These are phyloP conservation scores for Shinisaurus crocodilurus DNA, from an alignment of 2,113 vertebrate genomes.

Conservation along the genomic window DNA sequence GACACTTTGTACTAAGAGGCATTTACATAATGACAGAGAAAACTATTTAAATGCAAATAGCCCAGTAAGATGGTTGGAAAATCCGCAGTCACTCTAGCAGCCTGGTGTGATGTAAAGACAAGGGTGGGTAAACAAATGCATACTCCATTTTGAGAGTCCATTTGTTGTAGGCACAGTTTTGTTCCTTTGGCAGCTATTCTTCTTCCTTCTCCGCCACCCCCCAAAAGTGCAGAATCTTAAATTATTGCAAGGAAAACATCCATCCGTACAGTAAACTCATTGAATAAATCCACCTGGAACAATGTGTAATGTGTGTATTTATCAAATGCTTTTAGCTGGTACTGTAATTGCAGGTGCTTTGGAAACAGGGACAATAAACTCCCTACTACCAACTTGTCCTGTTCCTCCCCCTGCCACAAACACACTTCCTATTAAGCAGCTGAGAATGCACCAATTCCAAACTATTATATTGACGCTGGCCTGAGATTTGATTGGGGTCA, in stretches of 20 bases:
- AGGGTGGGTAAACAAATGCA: constrained; percentile 66
- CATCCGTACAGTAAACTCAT: constrained; percentile 9
- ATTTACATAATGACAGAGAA: constrained; percentile 77
- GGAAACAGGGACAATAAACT: background rate
- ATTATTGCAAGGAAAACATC: background rate
- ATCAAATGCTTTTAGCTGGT: constrained; percentile 13
- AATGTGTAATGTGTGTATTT: background rate
- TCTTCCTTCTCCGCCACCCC: constrained; percentile 15
- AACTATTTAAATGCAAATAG: constrained; percentile 81
- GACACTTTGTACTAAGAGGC: constrained; percentile 64
- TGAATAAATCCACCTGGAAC: constrained; percentile 14
- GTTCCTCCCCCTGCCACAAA: no score
- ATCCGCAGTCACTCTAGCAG: constrained; percentile 61
- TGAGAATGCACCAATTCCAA: background rate
- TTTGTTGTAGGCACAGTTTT: constrained; percentile 53
- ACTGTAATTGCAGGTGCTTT: constrained; percentile 10
- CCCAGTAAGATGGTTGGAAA: constrained; percentile 61
- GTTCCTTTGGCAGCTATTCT: constrained; percentile 60
- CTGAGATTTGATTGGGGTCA: background rate
- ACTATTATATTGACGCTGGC: background rate
- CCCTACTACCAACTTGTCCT: background rate
- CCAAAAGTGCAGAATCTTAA: background rate
- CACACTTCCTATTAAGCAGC: background rate
- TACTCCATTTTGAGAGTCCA: constrained; percentile 56
- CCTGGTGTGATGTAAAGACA: constrained; percentile 66